Base-by-base conservation (phyloP, 2,797 vertebrate species). In the Xenops minutus region DNA sequence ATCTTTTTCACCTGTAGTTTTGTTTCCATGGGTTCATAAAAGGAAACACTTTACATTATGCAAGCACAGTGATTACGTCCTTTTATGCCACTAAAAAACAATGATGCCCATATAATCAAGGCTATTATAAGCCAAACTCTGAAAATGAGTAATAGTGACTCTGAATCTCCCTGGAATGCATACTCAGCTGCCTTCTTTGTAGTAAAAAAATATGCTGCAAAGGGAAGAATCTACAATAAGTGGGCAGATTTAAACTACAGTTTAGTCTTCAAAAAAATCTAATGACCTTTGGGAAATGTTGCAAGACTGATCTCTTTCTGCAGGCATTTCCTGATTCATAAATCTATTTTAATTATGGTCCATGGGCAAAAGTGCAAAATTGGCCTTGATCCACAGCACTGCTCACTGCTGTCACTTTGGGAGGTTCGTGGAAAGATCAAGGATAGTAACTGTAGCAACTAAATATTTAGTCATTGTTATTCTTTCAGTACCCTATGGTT, bases 381-480 rank as follows among this genome's bases (percentile, higher is more conserved):
- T 93, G 92, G 83, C 72, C 77, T 80, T 56, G 46, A 84, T 88
- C 84, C 88, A 79, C 23, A 88, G 88, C 20, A 52, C 5, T 72
- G 48, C 61, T 96, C 85, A 83, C 63, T 3, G 14, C 39, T 75
- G 84, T 92, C 84, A 92, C 86, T 95, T 85, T 83, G 92, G 84
- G 87, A 94, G 49, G 68, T 96, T 96, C 84, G 83, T 62, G 77
- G 75, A 95, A 93, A 92, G 89, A 97, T 91, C 93, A 92, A 93
- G 93, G 46, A 80, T 89, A 91, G 95, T 96, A 91, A 96, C 95
- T 93, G 89, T 95, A 95, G 96, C 91, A 97, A 96, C 94, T 93
- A 96, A 96, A 96, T 93, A 95, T 95, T 96, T 96, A 93, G 86
- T 94, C 64, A 93, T 95, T 94, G 93, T 91, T 96, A 83, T 94